Percentiles rank a stretch among this genome's conserved stretches.
These are phyloP conservation scores for Bombus impatiens DNA, from an alignment of 1,140 invertebrate species.

Conservation along the genomic window DNA sequence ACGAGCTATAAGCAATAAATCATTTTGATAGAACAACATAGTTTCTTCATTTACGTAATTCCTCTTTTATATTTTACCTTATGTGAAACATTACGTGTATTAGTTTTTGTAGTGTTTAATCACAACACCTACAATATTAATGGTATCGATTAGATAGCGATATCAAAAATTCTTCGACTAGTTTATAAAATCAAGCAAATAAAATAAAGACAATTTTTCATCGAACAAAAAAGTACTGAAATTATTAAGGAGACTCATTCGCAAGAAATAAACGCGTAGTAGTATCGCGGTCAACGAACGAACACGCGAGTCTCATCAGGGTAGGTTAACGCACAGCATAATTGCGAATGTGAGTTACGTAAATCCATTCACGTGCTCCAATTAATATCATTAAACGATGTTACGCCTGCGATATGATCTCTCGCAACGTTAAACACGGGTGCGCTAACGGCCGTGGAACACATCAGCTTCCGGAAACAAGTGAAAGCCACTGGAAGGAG, in stretches of 20 bases:
- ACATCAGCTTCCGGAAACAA: conserved; percentile 41
- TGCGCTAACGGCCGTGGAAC: conserved; percentile 14
- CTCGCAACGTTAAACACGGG: conserved; percentile 31
- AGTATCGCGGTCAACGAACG: neutral
- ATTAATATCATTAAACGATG: conserved; percentile 51
- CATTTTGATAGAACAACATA: neutral
- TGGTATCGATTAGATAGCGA: neutral
- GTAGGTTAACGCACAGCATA: neutral
- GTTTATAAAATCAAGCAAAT: neutral
- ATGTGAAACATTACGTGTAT: too few species aligned
- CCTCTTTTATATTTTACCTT: neutral
- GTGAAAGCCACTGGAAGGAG: conserved; percentile 39
- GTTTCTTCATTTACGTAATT: neutral
- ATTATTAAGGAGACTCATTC: neutral
- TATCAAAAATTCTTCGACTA: neutral
- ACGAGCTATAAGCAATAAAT: neutral
- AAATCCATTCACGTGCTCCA: conserved; percentile 39
- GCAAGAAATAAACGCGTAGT: too few species aligned
- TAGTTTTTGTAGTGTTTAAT: neutral
- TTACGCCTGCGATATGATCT: conserved; percentile 34
- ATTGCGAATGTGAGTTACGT: conserved; percentile 34
- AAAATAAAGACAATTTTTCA: neutral
- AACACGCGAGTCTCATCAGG: conserved; percentile 12
- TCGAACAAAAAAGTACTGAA: neutral
- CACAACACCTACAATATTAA: neutral